Evolutionary conservation across 2,113 vertebrate species (phyloP), one percentile per base, ranked within the genome.

Genomic region (Entomyzon cyanotis): DNA sequence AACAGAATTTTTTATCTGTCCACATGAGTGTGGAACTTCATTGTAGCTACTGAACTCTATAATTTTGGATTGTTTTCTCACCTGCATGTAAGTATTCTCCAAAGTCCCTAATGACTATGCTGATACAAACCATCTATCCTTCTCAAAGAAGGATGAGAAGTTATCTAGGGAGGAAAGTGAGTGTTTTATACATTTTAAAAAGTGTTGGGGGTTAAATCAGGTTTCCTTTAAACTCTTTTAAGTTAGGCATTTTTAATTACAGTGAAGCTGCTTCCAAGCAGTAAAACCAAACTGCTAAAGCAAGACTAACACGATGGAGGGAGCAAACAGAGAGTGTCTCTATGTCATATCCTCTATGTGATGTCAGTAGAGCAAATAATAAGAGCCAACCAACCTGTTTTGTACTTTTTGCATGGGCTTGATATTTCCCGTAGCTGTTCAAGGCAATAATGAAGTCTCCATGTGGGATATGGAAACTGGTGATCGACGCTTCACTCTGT

Each of bases 391-490:
- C 1, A 12, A 33, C 41, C 15, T 80, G 20, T 5, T 56, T 62
- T 47, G 10, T 37, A 4, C 30, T 70, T 49, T 93, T 50, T 75
- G 27, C 74, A 41, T 42, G 93, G 92, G 62, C 41, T 68, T 76
- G 94, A 16, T 94, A 44, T 96, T 69, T 83, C 84, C 58, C 82
- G 31, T 58, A 99, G 99, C 99, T 87, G 99, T 99, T 60, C 99
- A 99, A 97, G 99, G 99, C 63, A 99, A 99, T 85, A 99, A 99
- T 21, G 99, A 99, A 93, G 99, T 99, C 65, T 99, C 99, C 27
- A 99, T 99, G 98, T 99, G 99, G 99, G 99, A 99, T 98, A 99
- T 99, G 99, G 99, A 99, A 97, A 99, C 99, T 0, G 99, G 99
- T 2, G 99, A 99, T 93, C 96, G 99, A 25, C 99, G 99, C 84